Percentiles rank a stretch among this genome's conserved stretches.
Conservation (phyloP, 2,797 vertebrate genomes). For the Neosalanx taihuensis region DNA sequence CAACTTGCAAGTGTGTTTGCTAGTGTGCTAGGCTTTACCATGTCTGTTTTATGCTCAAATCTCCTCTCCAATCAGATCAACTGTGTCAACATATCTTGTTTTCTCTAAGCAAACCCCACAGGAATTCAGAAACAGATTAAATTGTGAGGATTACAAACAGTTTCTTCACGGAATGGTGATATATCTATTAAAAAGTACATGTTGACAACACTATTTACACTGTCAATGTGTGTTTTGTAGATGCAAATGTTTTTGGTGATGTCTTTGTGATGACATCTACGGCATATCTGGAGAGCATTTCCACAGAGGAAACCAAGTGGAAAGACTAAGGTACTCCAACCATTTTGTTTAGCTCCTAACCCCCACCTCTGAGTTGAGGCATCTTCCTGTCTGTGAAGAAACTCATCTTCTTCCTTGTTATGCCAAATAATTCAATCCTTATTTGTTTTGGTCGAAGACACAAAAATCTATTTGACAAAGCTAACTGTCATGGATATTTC, state of each 20-base stretch:
- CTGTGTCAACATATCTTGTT: background rate
- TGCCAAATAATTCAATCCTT: background rate
- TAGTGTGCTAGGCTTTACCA: background rate
- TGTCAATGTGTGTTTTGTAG: no score
- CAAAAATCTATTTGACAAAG: constrained; percentile 5
- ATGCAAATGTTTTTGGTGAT: background rate
- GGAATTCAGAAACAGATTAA: background rate
- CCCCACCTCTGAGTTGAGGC: background rate
- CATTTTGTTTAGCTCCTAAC: background rate
- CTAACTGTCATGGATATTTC: background rate
- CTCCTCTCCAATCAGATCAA: background rate
- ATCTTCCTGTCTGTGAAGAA: background rate
- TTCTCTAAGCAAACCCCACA: background rate
- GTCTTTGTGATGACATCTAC: no score
- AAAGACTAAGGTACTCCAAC: no score
- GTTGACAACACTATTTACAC: background rate
- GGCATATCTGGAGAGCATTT: no score
- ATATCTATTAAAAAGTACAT: background rate
- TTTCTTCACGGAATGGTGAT: background rate
- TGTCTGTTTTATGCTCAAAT: background rate
- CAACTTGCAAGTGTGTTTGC: background rate
- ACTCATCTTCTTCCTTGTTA: background rate
- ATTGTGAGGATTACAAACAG: background rate
- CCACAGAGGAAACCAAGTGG: no score
- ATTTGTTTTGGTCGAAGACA: constrained; percentile 15